phyloP scores from a whole-genome alignment of 1,140 invertebrate genomes.

The Goniozus legneri region DNA sequence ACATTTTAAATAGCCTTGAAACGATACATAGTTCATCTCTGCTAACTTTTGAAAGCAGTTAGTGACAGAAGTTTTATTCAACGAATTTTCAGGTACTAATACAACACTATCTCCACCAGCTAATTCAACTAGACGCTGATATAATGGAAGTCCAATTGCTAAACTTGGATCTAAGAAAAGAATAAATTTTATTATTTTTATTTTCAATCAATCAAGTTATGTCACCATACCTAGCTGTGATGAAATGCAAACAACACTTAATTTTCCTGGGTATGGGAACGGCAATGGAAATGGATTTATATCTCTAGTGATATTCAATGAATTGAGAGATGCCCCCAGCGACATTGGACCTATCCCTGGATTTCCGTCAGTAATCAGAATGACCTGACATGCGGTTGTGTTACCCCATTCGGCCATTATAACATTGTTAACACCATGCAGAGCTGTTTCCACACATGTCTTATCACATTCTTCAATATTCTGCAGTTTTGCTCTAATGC shows the following conservation, averaged over 20 bases:
- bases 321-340: conserved; percentile 54
- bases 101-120: conserved; percentile 65
- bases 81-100: conserved; percentile 59
- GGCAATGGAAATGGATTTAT: conserved; percentile 64
- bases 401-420: conserved; percentile 83
- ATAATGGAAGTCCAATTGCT: conserved; percentile 34
- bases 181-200: conserved; percentile 2
- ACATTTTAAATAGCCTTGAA: conserved; percentile 72
- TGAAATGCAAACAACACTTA: conserved; percentile 72
- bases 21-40: conserved; percentile 75
- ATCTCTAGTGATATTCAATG: conserved; percentile 39
- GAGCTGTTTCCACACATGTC: conserved; percentile 74
- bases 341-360: conserved; percentile 66
- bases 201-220: not conserved
- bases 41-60: conserved; percentile 70
- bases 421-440: conserved; percentile 71
- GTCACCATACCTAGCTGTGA: conserved; percentile 49
- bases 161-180: conserved; percentile 35
- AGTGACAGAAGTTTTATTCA: conserved; percentile 60
- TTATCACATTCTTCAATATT: conserved; percentile 79
- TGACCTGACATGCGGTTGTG: conserved; percentile 74
- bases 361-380: conserved; percentile 79
- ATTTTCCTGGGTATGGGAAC: conserved; percentile 77
- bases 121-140: conserved; percentile 57
- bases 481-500: conserved; percentile 68